These are phyloP conservation scores for Pterois miles DNA, from an alignment of 2,797 vertebrate genomes.

Conservation along the genomic window DNA sequence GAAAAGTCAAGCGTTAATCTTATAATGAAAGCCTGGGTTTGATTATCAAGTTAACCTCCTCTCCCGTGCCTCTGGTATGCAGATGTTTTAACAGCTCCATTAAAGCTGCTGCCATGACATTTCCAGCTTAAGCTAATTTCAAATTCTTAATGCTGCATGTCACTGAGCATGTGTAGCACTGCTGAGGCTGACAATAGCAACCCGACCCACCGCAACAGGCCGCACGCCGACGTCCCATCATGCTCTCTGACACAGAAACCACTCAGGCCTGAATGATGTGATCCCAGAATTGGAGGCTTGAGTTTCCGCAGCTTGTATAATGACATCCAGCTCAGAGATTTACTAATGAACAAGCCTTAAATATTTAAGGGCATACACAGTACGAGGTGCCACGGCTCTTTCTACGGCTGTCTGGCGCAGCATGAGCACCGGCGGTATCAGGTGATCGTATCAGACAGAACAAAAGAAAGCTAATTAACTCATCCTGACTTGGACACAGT, in stretches of 20 bases:
- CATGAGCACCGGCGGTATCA: slow-evolving; percentile 54
- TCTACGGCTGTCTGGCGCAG: slow-evolving; percentile 50
- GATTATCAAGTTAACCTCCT: slow-evolving; percentile 16
- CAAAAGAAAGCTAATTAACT: slow-evolving; percentile 79
- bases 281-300: slow-evolving; percentile 52
- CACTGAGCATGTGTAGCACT: slow-evolving; percentile 32
- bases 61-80: slow-evolving; percentile 9
- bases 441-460: slow-evolving; percentile 65
- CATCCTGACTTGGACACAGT: slow-evolving; percentile 44
- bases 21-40: slow-evolving; percentile 20
- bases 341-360: slow-evolving; percentile 72
- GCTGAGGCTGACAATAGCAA: slow-evolving; percentile 58
- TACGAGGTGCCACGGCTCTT: slow-evolving; percentile 66
- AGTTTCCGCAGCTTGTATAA: slow-evolving; percentile 68
- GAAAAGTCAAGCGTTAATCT: slow-evolving; percentile 15
- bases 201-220: slow-evolving; percentile 39
- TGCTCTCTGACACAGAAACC: slow-evolving; percentile 71
- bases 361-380: slow-evolving; percentile 74
- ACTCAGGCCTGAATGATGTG: slow-evolving; percentile 54
- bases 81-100: slow-evolving; percentile 48
- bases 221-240: slow-evolving; percentile 36
- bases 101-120: slow-evolving; percentile 33
- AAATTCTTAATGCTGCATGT: slow-evolving; percentile 31
- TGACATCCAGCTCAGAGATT: slow-evolving; percentile 68
- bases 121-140: slow-evolving; percentile 34